phyloP scores from a whole-genome alignment of 2,797 vertebrate species.

The Mastacembelus armatus region DNA sequence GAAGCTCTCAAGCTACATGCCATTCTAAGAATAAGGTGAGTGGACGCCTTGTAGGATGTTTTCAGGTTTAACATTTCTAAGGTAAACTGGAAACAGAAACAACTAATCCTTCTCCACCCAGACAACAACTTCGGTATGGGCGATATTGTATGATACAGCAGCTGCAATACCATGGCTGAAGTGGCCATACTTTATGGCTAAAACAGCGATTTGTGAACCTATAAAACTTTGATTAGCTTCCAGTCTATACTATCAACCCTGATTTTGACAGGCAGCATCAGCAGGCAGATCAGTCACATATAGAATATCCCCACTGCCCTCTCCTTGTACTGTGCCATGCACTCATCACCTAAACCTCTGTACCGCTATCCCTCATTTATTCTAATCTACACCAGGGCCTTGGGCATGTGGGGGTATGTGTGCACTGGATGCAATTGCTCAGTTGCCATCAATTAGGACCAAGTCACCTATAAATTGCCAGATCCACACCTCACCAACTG shows the following conservation, averaged over 20 bases:
- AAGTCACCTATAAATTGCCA: constrained; percentile 69
- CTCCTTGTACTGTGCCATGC: constrained; percentile 67
- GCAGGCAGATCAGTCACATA: constrained; percentile 50
- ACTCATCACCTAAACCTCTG: constrained; percentile 37
- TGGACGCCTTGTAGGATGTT: constrained; percentile 1
- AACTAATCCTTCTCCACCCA: too few species aligned
- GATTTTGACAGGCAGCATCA: constrained; percentile 37
- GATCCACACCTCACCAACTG: constrained; percentile 61
- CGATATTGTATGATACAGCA: not conserved
- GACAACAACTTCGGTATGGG: not conserved
- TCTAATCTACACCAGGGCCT: constrained; percentile 60
- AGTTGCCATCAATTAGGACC: constrained; percentile 62
- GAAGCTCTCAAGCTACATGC: constrained; percentile 30
- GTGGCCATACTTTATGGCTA: constrained; percentile 7
- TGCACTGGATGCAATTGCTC: constrained; percentile 24
- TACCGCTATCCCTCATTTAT: constrained; percentile 42
- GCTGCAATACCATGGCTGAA: not conserved
- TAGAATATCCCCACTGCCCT: constrained; percentile 43
- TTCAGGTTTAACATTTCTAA: constrained; percentile 3
- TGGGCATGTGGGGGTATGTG: constrained; percentile 26
- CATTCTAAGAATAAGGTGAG: not conserved
- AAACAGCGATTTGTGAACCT: constrained; percentile 16
- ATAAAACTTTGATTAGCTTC: constrained; percentile 30
- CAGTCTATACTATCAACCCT: constrained; percentile 57
- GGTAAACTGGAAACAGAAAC: not conserved